Evolutionary conservation across 2,888 invertebrate genomes (phyloP).

Genomic region (Andrena haemorrhoa): DNA sequence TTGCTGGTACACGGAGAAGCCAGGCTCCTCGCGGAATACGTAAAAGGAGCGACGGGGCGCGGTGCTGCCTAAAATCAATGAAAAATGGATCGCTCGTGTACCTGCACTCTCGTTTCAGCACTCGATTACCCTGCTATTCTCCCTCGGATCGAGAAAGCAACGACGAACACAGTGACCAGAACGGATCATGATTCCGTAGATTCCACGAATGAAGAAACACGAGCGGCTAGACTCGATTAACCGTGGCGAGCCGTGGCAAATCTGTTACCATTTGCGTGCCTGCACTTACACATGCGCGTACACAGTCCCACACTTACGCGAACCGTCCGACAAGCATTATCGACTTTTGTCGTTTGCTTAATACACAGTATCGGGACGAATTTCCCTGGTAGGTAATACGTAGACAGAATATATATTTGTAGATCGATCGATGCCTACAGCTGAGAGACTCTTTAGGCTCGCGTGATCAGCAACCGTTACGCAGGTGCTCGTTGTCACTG

Average conservation of each 20-base stretch:
- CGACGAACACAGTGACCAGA: not conserved
- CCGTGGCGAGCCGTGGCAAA: no score
- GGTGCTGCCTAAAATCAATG: slow-evolving; percentile 47
- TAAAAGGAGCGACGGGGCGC: slow-evolving; percentile 40
- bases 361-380: not conserved
- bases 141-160: not conserved
- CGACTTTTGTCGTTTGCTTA: slow-evolving; percentile 33
- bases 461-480: slow-evolving; percentile 32
- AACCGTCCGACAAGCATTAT: not conserved
- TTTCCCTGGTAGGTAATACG: not conserved
- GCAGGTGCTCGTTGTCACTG: slow-evolving; percentile 42
- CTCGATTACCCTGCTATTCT: slow-evolving; percentile 31
- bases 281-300: not conserved
- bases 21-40: not conserved
- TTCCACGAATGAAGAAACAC: slow-evolving; percentile 59
- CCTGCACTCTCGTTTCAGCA: slow-evolving; percentile 1
- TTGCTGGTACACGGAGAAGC: not conserved
- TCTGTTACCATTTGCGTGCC: no score
- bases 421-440: not conserved
- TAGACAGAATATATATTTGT: not conserved
- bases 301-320: slow-evolving; percentile 18
- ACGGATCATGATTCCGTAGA: slow-evolving; percentile 43
- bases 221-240: not conserved
- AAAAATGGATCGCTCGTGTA: slow-evolving; percentile 35
- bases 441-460: not conserved